These are phyloP conservation scores for Linhomoeus sp. DNA, from an alignment of 2,888 invertebrate genomes.

Conservation along the genomic window DNA sequence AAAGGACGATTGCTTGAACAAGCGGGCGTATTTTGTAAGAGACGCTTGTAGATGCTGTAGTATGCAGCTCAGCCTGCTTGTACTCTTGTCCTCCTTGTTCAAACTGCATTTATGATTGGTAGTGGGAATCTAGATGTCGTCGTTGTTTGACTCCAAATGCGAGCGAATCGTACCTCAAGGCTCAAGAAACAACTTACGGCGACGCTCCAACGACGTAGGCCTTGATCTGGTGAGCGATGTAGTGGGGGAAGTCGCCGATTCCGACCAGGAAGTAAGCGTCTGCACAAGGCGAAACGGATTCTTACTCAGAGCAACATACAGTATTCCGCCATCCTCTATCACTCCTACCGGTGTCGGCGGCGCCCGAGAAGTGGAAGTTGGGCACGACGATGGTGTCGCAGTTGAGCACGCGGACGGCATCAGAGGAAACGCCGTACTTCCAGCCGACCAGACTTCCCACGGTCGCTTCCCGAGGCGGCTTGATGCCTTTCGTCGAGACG, in stretches of 20 bases:
- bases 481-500: slow-evolving; percentile 10
- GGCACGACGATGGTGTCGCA: slow-evolving; percentile 12
- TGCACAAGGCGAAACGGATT: slow-evolving; percentile 5
- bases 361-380: too few relatives aligned
- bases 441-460: slow-evolving; percentile 3
- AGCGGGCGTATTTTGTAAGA: too few relatives aligned
- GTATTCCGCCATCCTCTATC: too few relatives aligned
- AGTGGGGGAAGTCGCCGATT: slow-evolving; percentile 15
- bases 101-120: too few relatives aligned
- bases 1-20: neutral
- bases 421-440: slow-evolving; percentile 4
- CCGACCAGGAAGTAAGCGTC: slow-evolving; percentile 15
- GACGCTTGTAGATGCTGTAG: too few relatives aligned
- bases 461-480: slow-evolving; percentile 13
- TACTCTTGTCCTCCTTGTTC: too few relatives aligned
- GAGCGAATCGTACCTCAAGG: neutral
- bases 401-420: slow-evolving; percentile 7
- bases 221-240: slow-evolving; percentile 12
- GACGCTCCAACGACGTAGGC: slow-evolving; percentile 10
- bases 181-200: slow-evolving; percentile 8
- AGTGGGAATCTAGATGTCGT: too few relatives aligned
- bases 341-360: too few relatives aligned
- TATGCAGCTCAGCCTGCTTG: too few relatives aligned
- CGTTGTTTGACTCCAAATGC: neutral
- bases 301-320: too few relatives aligned